phyloP scores from a whole-genome alignment of 2,113 vertebrate species.

The Archocentrus centrarchus region DNA sequence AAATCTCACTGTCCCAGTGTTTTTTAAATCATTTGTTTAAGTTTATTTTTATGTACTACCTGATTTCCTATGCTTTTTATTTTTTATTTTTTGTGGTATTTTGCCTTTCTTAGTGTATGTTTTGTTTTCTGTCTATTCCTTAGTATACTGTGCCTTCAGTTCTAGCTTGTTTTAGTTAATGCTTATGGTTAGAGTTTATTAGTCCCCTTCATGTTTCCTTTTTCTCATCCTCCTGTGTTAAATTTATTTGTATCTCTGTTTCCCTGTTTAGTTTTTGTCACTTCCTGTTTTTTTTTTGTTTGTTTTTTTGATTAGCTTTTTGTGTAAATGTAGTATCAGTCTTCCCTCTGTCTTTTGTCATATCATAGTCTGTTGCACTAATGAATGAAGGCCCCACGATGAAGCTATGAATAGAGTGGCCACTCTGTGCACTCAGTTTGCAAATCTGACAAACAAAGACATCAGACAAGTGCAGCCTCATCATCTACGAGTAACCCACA shows the following conservation, averaged over 20 bases:
- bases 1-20: background rate
- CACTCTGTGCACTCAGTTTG: background rate
- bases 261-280: background rate
- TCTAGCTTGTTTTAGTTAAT: background rate
- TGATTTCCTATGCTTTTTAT: background rate
- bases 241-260: background rate
- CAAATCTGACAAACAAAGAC: no score
- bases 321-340: background rate
- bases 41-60: background rate
- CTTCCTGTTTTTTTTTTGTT: background rate
- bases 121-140: background rate
- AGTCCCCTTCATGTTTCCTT: fast-evolving
- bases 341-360: no score
- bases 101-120: background rate
- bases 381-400: background rate
- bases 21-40: background rate
- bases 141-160: background rate
- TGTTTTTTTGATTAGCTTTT: background rate
- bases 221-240: background rate
- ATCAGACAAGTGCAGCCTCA: no score
- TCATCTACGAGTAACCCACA: no score
- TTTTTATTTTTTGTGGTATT: background rate
- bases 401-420: background rate
- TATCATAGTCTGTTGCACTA: no score
- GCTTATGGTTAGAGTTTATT: background rate